Evolutionary conservation across 2,797 vertebrate species (phyloP), one percentile per base, ranked within the genome.

Genomic region (Sylvilagus floridanus): DNA sequence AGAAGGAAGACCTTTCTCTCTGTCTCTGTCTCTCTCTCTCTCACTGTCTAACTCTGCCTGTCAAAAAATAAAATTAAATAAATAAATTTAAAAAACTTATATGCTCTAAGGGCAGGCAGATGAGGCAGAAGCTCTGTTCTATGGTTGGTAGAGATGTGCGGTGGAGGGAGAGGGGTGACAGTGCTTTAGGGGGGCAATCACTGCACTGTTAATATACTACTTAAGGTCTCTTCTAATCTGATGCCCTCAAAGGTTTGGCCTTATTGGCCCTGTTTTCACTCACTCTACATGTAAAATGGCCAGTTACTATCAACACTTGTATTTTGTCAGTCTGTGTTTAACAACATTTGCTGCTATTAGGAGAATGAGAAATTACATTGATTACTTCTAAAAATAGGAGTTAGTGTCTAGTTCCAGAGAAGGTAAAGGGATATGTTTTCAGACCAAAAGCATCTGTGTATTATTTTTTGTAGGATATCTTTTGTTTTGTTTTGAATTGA

Each of bases 401-500:
- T 95, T 86, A 22, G 47, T 94, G 54, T 73, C 75, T 81, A 86
- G 69, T 13, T 84, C 50, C 37, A 86, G 60, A 11, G 57, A 77
- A 5, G 6, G 24, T 35, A 19, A 79, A 19, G n/a, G 7, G 78
- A 2, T 75, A 35, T 37, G 26, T 66, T 88, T 42, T 79, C 60
- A 95, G 83, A 69, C 2, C 32, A 37, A 3, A 32, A 2, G 6
- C 19, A 17, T 71, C 37, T 91, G 2, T 26, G 4, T 87, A 42
- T 85, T 77, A 14, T 75, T 82, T 32, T 93, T 72, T 68, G 4
- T 81, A 69, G n/a, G n/a, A 26, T 72, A 12, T 57, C 22, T 75
- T 57, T 75, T 65, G 22, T 12, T 50, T 84, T 84, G 14, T 26
- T 88, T 95, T 63, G 17, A 79, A 66, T 62, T 52, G 42, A 76